A percentile compares a stretch with the other conserved stretches of the same genome.
Evolutionary conservation across 2,113 vertebrate species (phyloP).

Genomic region (Cacatua alba): DNA sequence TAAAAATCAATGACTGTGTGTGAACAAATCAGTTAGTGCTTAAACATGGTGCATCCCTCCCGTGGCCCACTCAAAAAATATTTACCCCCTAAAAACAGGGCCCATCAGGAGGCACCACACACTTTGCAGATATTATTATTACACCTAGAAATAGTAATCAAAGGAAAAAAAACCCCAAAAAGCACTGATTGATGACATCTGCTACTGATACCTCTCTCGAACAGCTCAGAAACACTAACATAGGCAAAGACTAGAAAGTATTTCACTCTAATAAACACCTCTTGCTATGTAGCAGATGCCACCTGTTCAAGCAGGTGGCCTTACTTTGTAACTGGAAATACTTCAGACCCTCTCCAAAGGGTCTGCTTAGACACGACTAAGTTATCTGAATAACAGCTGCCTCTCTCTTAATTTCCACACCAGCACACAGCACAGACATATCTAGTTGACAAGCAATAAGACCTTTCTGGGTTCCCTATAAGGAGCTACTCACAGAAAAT

Average conservation of each 20-base stretch:
- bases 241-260: not conserved
- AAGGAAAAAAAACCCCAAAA: not conserved
- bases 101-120: not conserved
- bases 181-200: not conserved
- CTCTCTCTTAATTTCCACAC: not conserved
- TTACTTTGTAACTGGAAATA: not conserved
- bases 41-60: not conserved
- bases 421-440: not conserved
- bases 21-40: not conserved
- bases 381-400: not conserved
- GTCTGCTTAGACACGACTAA: not conserved
- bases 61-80: not conserved
- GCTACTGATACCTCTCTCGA: not conserved
- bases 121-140: not conserved
- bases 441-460: not conserved
- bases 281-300: not conserved
- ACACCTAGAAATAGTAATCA: not conserved
- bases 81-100: not conserved
- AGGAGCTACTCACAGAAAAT: not conserved
- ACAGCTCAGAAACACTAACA: not conserved
- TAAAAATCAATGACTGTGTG: not conserved
- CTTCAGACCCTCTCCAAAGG: not conserved
- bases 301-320: not conserved
- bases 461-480: not conserved
- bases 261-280: not conserved